Evolutionary conservation across 1,140 invertebrate species (phyloP).

Genomic region (Teleogryllus occipitalis): DNA sequence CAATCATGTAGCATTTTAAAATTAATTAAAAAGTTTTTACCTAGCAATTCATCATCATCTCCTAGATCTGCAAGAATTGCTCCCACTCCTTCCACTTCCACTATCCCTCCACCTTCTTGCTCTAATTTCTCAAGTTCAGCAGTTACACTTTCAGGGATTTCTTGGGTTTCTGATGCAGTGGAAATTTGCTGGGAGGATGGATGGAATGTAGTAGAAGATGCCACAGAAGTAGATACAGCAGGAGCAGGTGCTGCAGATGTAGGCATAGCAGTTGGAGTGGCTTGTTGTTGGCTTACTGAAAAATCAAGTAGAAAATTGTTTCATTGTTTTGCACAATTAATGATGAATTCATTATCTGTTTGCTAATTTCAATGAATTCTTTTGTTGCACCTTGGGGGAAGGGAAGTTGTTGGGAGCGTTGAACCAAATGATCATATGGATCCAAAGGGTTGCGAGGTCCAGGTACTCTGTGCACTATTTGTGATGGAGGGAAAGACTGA

Average conservation of each 20-base stretch:
- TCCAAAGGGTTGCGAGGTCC: conserved; percentile 26
- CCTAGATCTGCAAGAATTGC: conserved; percentile 72
- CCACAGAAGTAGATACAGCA: conserved; percentile 25
- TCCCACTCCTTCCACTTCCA: conserved; percentile 61
- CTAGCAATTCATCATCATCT: conserved; percentile 78
- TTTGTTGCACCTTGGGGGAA: conserved; percentile 19
- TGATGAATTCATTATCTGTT: too few relatives aligned
- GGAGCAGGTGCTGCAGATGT: conserved; percentile 1
- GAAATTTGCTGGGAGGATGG: neutral
- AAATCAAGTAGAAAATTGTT: neutral
- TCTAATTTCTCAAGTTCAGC: conserved; percentile 70
- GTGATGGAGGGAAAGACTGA: conserved; percentile 12
- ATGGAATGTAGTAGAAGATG: conserved; percentile 24
- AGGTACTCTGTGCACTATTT: conserved; percentile 14
- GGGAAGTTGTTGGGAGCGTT: conserved; percentile 26
- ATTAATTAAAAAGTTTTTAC: conserved; percentile 35
- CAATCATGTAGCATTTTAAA: too few relatives aligned
- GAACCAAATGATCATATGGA: conserved; percentile 31
- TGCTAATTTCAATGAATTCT: neutral
- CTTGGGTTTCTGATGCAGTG: conserved; percentile 28
- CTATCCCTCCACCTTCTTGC: conserved; percentile 56
- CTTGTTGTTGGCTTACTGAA: neutral
- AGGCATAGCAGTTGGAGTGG: neutral
- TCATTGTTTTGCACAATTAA: neutral
- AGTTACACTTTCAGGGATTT: conserved; percentile 71